A percentile compares a stretch with the other conserved stretches of the same genome.
These are phyloP conservation scores for Hemibates koningsi DNA, from an alignment of 2,113 vertebrate species.

Conservation along the genomic window DNA sequence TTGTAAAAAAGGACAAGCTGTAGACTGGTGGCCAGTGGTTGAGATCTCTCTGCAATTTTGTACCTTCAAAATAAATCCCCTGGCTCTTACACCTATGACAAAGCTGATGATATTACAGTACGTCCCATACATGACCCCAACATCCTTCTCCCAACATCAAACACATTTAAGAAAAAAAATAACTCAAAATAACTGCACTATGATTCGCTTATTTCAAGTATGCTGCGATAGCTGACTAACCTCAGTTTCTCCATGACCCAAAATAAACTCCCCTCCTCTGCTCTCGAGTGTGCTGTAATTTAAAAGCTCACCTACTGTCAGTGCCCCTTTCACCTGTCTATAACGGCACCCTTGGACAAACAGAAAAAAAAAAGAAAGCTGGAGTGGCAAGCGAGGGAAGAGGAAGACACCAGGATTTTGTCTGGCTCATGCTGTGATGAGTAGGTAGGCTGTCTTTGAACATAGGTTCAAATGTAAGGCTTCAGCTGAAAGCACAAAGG, in stretches of 20 bases:
- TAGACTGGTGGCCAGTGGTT: neutral
- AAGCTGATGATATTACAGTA: neutral
- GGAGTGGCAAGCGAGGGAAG: neutral
- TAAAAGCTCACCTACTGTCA: neutral
- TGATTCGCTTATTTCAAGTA: neutral
- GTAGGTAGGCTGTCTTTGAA: slow-evolving; percentile 33
- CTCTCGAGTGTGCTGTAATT: neutral
- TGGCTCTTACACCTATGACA: neutral
- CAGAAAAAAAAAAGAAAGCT: neutral
- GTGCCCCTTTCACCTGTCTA: neutral
- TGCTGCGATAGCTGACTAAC: neutral
- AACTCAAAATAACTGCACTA: neutral
- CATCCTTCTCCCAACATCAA: neutral
- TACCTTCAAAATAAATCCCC: neutral
- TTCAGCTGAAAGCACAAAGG: slow-evolving; percentile 18
- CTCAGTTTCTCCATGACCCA: neutral
- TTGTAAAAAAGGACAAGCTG: neutral
- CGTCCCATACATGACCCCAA: neutral
- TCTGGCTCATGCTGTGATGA: slow-evolving; percentile 1
- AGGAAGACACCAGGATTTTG: neutral
- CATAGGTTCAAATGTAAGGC: slow-evolving; percentile 17
- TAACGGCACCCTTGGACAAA: neutral
- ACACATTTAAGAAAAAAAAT: neutral
- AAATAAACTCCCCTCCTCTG: neutral
- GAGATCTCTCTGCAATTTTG: neutral